Base-by-base conservation (phyloP, 2,113 vertebrate genomes). In the Chaetodon trifascialis region DNA sequence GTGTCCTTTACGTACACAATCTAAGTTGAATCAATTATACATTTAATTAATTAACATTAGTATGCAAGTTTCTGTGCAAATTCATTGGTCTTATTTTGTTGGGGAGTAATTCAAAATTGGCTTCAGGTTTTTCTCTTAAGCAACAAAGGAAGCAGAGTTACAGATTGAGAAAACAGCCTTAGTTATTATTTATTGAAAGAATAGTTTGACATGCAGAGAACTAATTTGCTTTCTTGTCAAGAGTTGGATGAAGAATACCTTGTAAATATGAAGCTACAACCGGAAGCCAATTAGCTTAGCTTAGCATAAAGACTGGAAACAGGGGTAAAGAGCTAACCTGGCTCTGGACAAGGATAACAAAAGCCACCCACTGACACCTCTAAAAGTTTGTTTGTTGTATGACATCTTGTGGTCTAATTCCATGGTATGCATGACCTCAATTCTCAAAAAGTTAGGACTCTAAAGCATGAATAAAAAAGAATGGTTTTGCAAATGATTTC, bases 1-100 rank as follows among this genome's bases (percentile, higher is more conserved):
- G n/a, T n/a, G n/a, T n/a, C n/a, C 1, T 30, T 30, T 30, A 30
- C 3, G 30, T 30, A 1, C 30, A 30, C 30, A 30, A 30, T 30
- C 2, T 30, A 30, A 30, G 30, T 30, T 30, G 16, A 34, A 23
- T 58, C n/a, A 30, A 19, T 64, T 40, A 55, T 63, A n/a, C 12
- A 55, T 36, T 5, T 30, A n/a, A 36, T 46, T 72, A 17, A 67
- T 78, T 80, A 38, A 58, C 11, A 64, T 79, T 16, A 34, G 11
- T 44, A 34, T 63, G 8, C 4, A 0, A 46, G 34, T 56, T 16
- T 56, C 4, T 62, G 16, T 64, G 55, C 42, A 19, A 7, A 52
- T 23, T 63, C 17, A 36, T 15, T 52, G 47, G 7, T 64, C 42
- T 73, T 36, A 44, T 79, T 21, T 46, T 63, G 30, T 56, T 73